These are phyloP conservation scores for Rotaria macrura DNA, from an alignment of 2,888 invertebrate species.

Conservation along the genomic window DNA sequence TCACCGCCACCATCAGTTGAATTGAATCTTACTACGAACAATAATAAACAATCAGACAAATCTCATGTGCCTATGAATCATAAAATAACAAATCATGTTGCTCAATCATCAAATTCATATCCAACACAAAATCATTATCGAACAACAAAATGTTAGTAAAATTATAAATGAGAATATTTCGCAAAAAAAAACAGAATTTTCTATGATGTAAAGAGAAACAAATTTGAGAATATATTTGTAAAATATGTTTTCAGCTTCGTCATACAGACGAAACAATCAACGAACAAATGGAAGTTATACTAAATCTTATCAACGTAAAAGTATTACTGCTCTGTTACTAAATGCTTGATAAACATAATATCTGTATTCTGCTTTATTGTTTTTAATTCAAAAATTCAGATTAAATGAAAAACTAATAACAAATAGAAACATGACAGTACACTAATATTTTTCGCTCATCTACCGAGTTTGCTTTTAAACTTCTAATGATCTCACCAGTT, in stretches of 20 bases:
- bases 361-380: too few species aligned
- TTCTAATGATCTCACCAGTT: too few species aligned
- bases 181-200: too few species aligned
- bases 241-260: neutral
- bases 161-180: neutral
- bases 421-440: too few species aligned
- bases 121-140: neutral
- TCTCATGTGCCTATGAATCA: neutral
- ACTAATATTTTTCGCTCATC: too few species aligned
- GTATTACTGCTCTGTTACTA: neutral
- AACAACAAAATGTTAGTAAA: neutral
- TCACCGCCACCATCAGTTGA: neutral
- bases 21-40: too few species aligned
- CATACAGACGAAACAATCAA: neutral
- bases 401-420: too few species aligned
- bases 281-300: neutral
- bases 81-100: neutral
- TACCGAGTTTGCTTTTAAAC: too few species aligned
- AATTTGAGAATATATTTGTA: neutral
- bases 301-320: neutral
- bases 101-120: neutral
- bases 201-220: too few species aligned
- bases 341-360: too few species aligned
- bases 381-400: too few species aligned
- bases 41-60: neutral